Base-by-base conservation (phyloP, 2,797 vertebrate species). In the Columba guinea region DNA sequence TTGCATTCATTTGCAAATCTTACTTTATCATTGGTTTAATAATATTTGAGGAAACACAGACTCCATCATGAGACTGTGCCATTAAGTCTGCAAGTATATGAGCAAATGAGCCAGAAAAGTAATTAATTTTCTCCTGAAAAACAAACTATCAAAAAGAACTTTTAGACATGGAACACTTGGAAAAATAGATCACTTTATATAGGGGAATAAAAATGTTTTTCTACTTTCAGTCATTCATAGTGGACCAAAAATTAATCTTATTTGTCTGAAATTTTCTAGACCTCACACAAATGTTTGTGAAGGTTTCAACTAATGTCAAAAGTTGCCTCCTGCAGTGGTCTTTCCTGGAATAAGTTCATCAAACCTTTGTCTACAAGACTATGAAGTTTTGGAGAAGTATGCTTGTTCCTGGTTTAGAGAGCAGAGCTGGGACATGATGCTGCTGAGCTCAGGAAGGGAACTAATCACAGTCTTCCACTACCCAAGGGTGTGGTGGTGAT, bases 61-160 rank as follows among this genome's bases (percentile, higher is more conserved):
- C 35, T 94, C 94, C 70, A 77, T 74, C 70, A 65, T 56, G 48
- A 94, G 52, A 51, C 39, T 70, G 19, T 88, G 63, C 56, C 77
- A 89, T 86, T 84, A 94, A 81, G 35, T 71, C 70, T 90, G 52
- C 28, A 90, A 96, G 53, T 77, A 69, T 63, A 78, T 2, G 3
- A 86, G 63, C 59, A 94, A 91, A 94, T 89, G 85, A 96, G 52
- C 67, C 76, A 91, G 87, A 86, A 95, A 83, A 69, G 39, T 91
- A 95, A 94, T 86, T 92, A 95, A 93, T 95, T 94, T 95, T 86
- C 59, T 78, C 52, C 48, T 63, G 55, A 60, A 88, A 93, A 95
- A 86, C 71, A 94, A 85, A 83, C 88, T 37, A 75, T 60, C 59
- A 63, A 62, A 86, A 87, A 88, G 39, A 52, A 76, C 48, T 84